These are phyloP conservation scores for Biston betularia DNA, from an alignment of 2,888 invertebrate species.

Conservation along the genomic window DNA sequence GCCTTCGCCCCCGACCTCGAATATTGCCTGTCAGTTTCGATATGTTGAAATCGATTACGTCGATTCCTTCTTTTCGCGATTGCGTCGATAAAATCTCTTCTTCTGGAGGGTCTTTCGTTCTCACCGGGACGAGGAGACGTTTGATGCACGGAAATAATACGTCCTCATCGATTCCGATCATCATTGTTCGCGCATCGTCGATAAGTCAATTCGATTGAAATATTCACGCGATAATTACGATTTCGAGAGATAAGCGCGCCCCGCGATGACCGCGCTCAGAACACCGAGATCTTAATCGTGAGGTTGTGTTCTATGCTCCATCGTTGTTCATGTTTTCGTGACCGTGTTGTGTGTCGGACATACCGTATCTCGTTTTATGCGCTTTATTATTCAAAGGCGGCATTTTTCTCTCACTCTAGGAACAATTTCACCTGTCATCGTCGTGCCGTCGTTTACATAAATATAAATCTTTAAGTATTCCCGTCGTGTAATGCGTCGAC, in stretches of 20 bases:
- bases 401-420: slow-evolving; percentile 68
- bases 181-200: slow-evolving; percentile 77
- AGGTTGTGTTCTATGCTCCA: slow-evolving; percentile 57
- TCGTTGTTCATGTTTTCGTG: slow-evolving; percentile 66
- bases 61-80: slow-evolving; percentile 71
- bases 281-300: slow-evolving; percentile 63
- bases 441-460: slow-evolving; percentile 70
- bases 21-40: slow-evolving; percentile 74
- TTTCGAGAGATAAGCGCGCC: slow-evolving; percentile 71
- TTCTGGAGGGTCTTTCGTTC: slow-evolving; percentile 64
- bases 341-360: slow-evolving; percentile 59
- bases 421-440: slow-evolving; percentile 78
- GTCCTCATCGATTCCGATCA: slow-evolving; percentile 68
- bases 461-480: slow-evolving; percentile 79
- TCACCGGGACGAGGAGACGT: slow-evolving; percentile 52
- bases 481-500: slow-evolving; percentile 60
- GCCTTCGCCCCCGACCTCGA: slow-evolving; percentile 76
- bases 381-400: slow-evolving; percentile 69
- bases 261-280: slow-evolving; percentile 55
- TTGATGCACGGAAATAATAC: slow-evolving; percentile 76
- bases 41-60: slow-evolving; percentile 80
- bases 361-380: slow-evolving; percentile 64
- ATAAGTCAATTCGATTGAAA: slow-evolving; percentile 79
- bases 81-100: slow-evolving; percentile 67
- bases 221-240: slow-evolving; percentile 82